Percentiles rank a stretch among this genome's conserved stretches.
These are phyloP conservation scores for Melipona bicolor DNA, from an alignment of 2,888 invertebrate species.

Conservation along the genomic window DNA sequence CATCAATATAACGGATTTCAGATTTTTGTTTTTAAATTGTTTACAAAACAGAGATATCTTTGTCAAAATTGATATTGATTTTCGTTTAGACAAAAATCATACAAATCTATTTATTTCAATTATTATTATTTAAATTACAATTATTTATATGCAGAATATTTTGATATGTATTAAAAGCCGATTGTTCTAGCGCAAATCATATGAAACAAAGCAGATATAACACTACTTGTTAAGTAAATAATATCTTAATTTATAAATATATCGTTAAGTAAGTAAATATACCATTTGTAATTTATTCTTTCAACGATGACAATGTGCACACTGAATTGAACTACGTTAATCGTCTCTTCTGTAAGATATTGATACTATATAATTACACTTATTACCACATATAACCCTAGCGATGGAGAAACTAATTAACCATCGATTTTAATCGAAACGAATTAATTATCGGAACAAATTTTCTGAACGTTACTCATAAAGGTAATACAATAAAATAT, in stretches of 20 bases:
- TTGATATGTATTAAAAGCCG: too few species aligned
- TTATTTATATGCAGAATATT: too few species aligned
- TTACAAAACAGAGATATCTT: too few species aligned
- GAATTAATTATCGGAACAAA: background rate
- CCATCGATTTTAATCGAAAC: conserved; percentile 5
- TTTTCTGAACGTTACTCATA: background rate
- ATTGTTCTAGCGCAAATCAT: too few species aligned
- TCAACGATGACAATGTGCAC: conserved; percentile 4
- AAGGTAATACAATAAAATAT: background rate
- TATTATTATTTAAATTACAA: too few species aligned
- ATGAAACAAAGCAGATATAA: too few species aligned
- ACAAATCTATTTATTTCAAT: too few species aligned
- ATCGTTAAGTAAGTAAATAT: background rate
- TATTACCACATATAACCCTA: background rate
- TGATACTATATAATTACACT: conserved; percentile 10
- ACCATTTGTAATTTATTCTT: conserved; percentile 2
- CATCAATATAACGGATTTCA: too few species aligned
- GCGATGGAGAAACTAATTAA: conserved; percentile 13
- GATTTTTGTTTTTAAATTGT: too few species aligned
- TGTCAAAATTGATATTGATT: too few species aligned
- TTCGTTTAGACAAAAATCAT: too few species aligned
- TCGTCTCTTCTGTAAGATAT: conserved; percentile 3
- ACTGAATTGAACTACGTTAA: conserved; percentile 15
- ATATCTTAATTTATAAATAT: background rate
- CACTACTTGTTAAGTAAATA: background rate